A percentile compares a stretch with the other conserved stretches of the same genome.
Conservation (phyloP, 2,888 invertebrate species). For the Dorcus hopei region DNA sequence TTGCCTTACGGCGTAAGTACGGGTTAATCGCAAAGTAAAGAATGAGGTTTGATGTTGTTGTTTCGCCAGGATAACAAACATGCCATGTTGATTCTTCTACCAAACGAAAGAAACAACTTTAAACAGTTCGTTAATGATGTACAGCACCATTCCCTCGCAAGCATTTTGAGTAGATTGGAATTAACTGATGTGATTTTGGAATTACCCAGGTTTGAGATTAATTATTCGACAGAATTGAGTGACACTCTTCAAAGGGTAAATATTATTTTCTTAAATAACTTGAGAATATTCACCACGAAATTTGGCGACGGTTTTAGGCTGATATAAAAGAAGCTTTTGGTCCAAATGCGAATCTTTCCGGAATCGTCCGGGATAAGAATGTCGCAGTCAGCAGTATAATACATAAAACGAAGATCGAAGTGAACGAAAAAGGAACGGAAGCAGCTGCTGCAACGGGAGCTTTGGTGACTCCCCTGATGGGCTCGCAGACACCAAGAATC, state of each 20-base stretch:
- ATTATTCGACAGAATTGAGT: conserved; percentile 55
- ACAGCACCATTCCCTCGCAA: conserved; percentile 53
- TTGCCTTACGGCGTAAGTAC: conserved; percentile 70
- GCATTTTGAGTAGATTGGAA: conserved; percentile 50
- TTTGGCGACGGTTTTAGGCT: conserved; percentile 51
- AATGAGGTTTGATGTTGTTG: not conserved
- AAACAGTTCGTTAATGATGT: conserved; percentile 56
- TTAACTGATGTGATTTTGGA: conserved; percentile 54
- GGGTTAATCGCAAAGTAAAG: not conserved
- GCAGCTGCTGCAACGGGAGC: conserved; percentile 63
- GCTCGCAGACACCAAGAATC: conserved; percentile 51
- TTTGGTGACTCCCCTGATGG: conserved; percentile 60
- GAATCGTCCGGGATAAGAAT: conserved; percentile 49
- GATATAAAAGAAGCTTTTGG: conserved; percentile 58
- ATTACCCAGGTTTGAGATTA: conserved; percentile 61
- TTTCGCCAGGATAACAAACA: conserved; percentile 56
- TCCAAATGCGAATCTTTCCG: conserved; percentile 55
- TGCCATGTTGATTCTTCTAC: conserved; percentile 63
- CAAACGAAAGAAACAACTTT: conserved; percentile 53
- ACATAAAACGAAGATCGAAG: conserved; percentile 63
- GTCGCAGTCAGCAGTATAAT: conserved; percentile 54
- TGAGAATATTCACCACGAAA: not conserved
- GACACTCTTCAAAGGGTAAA: conserved; percentile 51
- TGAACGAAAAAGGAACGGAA: conserved; percentile 64
- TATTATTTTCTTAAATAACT: not conserved